These are phyloP conservation scores for Andricus curvator DNA, from an alignment of 2,888 invertebrate species.

Conservation along the genomic window DNA sequence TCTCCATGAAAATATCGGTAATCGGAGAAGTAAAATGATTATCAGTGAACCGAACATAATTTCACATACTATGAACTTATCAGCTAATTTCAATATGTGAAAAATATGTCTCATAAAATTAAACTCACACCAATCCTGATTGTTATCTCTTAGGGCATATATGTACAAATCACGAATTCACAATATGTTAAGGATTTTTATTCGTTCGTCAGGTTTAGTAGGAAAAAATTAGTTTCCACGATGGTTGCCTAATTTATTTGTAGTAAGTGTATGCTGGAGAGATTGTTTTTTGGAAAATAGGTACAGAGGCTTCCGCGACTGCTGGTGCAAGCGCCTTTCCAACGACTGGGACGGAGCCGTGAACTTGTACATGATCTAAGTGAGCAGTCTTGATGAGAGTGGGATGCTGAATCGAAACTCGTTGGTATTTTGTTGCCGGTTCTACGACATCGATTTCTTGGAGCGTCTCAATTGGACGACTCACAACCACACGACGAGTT, in stretches of 20 bases:
- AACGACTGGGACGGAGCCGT: conserved; percentile 76
- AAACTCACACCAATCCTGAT: not conserved
- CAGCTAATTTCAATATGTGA: not conserved
- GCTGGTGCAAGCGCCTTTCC: conserved; percentile 72
- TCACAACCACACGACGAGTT: conserved; percentile 82
- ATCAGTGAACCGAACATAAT: not conserved
- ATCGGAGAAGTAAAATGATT: not conserved
- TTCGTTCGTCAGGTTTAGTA: not conserved
- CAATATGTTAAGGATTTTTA: not conserved
- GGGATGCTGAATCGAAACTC: conserved; percentile 81
- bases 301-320: conserved; percentile 69
- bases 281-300: conserved; percentile 71
- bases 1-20: not conserved
- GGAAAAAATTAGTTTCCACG: not conserved
- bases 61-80: not conserved
- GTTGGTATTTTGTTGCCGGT: conserved; percentile 81
- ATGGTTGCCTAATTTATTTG: conserved; percentile 48
- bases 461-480: conserved; percentile 82
- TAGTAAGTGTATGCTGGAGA: conserved; percentile 66
- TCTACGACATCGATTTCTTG: conserved; percentile 82
- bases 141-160: not conserved
- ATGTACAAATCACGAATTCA: conserved; percentile 3
- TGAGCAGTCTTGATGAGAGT: conserved; percentile 79
- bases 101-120: not conserved
- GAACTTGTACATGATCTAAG: conserved; percentile 78